phyloP scores from a whole-genome alignment of 2,888 invertebrate genomes.

The Bombylius discolor region DNA sequence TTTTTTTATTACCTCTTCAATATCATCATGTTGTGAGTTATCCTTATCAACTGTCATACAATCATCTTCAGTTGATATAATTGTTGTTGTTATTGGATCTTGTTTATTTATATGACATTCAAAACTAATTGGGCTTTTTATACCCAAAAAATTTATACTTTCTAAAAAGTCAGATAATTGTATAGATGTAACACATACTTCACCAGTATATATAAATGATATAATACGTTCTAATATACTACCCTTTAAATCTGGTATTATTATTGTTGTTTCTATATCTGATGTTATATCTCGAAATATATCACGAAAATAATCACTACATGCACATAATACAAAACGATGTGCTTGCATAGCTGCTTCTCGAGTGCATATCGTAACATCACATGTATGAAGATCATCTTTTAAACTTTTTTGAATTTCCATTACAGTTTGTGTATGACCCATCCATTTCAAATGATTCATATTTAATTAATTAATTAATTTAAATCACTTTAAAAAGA shows the following conservation, averaged over 20 bases:
- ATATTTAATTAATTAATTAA: conserved; percentile 12
- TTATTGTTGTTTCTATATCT: conserved; percentile 27
- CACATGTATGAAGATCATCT: conserved; percentile 26
- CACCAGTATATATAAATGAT: conserved; percentile 33
- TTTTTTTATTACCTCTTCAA: too few relatives aligned
- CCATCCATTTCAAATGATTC: conserved; percentile 36
- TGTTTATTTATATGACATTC: conserved; percentile 21
- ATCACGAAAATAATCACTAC: conserved; percentile 30
- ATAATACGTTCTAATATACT: conserved; percentile 29
- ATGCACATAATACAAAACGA: conserved; percentile 31
- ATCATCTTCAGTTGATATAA: not conserved
- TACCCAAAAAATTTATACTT: conserved; percentile 31
- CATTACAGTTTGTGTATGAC: conserved; percentile 31
- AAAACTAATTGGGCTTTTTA: conserved; percentile 35
- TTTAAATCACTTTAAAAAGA: too few relatives aligned
- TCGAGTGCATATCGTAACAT: conserved; percentile 27
- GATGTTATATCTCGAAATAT: conserved; percentile 27
- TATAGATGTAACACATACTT: conserved; percentile 28
- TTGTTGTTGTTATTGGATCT: not conserved
- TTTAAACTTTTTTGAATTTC: conserved; percentile 30
- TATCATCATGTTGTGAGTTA: conserved; percentile 15
- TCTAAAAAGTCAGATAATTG: conserved; percentile 32
- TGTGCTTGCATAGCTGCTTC: conserved; percentile 30
- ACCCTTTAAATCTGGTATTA: conserved; percentile 31
- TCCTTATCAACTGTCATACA: conserved; percentile 22